phyloP scores from a whole-genome alignment of 2,888 invertebrate species.

The Oscheius onirici region DNA sequence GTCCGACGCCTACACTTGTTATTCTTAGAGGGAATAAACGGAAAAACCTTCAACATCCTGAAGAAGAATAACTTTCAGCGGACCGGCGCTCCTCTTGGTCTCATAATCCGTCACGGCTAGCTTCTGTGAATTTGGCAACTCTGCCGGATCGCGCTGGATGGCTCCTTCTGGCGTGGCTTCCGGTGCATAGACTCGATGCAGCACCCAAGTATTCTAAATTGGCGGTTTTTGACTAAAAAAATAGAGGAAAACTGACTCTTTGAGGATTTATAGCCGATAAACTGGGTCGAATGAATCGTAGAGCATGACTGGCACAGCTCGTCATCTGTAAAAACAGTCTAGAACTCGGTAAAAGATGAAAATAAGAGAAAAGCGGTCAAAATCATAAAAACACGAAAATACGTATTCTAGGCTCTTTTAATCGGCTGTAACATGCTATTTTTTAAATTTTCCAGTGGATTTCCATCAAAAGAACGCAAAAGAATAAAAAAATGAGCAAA shows the following conservation, averaged over 20 bases:
- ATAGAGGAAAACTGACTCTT: not conserved
- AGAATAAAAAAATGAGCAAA: too few species aligned
- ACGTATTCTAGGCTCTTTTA: too few species aligned
- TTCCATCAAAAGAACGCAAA: too few species aligned
- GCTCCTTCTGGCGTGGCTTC: conserved; percentile 55
- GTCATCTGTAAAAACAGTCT: not conserved
- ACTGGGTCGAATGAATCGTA: not conserved
- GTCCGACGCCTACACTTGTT: conserved; percentile 60
- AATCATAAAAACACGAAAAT: too few species aligned
- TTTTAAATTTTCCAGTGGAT: too few species aligned
- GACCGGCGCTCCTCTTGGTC: conserved; percentile 54
- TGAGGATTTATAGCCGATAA: not conserved
- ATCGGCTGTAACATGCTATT: too few species aligned
- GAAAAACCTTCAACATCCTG: conserved; percentile 66
- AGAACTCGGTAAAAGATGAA: not conserved
- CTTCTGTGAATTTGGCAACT: conserved; percentile 58
- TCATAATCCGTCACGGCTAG: conserved; percentile 56
- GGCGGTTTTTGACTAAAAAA: not conserved
- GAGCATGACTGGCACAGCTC: not conserved
- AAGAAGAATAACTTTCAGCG: conserved; percentile 64
- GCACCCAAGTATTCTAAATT: conserved; percentile 60
- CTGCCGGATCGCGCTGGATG: conserved; percentile 64
- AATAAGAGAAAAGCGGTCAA: too few species aligned
- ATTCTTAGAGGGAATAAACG: not conserved
- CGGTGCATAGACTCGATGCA: conserved; percentile 58